Evolutionary conservation across 2,113 vertebrate species (phyloP), one percentile per base, ranked within the genome.

Genomic region (Phrynosoma platyrhinos): DNA sequence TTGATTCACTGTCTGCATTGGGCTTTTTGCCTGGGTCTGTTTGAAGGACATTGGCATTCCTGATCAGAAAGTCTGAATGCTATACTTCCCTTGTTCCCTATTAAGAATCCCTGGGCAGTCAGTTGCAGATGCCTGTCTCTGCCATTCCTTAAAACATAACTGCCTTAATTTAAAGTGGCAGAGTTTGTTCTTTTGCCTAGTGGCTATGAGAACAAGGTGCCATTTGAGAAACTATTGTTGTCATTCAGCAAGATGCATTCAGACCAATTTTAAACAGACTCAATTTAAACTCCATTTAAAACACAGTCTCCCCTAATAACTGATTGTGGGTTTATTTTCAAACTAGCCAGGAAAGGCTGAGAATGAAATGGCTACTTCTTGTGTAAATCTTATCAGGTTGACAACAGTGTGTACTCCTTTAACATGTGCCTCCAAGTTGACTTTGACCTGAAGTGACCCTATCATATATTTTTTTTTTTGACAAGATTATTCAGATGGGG

Each of bases 111-210:
- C 85, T 83, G n/a, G 58, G 5, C 21, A 36, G 55, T 83, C 62
- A 74, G 82, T 2, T 12, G 62, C 75, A 90, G 89, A 27, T 6
- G 79, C 30, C 79, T 78, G 10, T 68, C 83, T 27, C 12, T 72
- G 42, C 10, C 27, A 79, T 47, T 58, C 9, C 83, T 68, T 76
- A 52, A 53, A 47, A 5, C 25, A 16, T 47, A 47, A 66, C 6
- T 74, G 62, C n/a, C 77, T 82, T 82, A 87, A 64, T 87, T 87
- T 52, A 75, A 82, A 82, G 18, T 87, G 55, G 27, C 27, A 72
- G 79, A 75, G 18, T 21, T 82, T 58, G 53, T 75, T 82, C 79
- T 87, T 80, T 79, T 0, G 0, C 62, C 74, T 86, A 36, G 0
- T 52, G 47, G 40, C n/a, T 53, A 64, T 16, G 23, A 74, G 53